These are phyloP conservation scores for Euschistus heros DNA, from an alignment of 1,140 invertebrate species.

Conservation along the genomic window DNA sequence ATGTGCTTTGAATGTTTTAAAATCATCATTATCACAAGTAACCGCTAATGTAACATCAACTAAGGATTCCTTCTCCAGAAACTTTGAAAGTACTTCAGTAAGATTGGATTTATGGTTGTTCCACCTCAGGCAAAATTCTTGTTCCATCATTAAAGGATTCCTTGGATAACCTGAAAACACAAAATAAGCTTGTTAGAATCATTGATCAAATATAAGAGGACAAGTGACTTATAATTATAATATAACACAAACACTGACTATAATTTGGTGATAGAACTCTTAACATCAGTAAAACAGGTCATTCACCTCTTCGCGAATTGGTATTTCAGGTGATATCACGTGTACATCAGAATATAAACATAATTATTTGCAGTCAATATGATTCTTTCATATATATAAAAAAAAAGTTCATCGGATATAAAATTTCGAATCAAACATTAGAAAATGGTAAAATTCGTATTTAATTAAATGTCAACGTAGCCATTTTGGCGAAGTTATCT, in stretches of 20 bases:
- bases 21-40: constrained; percentile 56
- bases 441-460: not conserved
- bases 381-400: no score
- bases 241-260: not conserved
- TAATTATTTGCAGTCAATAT: no score
- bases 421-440: no score
- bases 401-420: no score
- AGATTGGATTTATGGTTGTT: constrained; percentile 86
- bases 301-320: constrained; percentile 24
- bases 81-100: constrained; percentile 74
- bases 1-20: constrained; percentile 73
- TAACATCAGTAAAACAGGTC: constrained; percentile 20
- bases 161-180: constrained; percentile 21
- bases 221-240: no score
- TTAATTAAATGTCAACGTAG: constrained; percentile 25
- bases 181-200: not conserved
- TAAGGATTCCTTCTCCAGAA: constrained; percentile 73
- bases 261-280: not conserved
- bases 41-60: constrained; percentile 81
- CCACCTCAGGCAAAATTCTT: constrained; percentile 90
- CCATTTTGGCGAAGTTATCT: constrained; percentile 28
- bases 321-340: not conserved
- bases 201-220: no score
- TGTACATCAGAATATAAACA: no score
- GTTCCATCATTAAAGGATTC: constrained; percentile 51